A percentile compares a stretch with the other conserved stretches of the same genome.
These are phyloP conservation scores for Petrocephalus sullivani DNA, from an alignment of 2,797 vertebrate genomes.

Conservation along the genomic window DNA sequence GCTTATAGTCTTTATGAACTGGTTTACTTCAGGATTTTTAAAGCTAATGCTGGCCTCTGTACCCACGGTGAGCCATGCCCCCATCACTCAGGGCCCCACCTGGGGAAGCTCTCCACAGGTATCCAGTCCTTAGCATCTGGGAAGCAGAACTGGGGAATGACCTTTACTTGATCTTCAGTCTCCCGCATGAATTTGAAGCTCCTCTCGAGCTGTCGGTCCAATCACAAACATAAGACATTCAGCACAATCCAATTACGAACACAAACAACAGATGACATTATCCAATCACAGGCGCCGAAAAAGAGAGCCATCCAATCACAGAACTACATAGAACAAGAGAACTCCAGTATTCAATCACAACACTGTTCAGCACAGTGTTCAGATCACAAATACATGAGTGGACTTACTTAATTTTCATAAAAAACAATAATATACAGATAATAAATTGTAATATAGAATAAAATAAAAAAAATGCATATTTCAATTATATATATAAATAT, in stretches of 20 bases:
- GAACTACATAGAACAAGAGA: neutral
- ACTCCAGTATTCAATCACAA: neutral
- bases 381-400: neutral
- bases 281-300: neutral
- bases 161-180: constrained; percentile 81
- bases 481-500: neutral
- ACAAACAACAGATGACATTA: too few species aligned
- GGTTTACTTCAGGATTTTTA: neutral
- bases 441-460: neutral
- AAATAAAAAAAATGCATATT: neutral
- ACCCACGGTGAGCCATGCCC: neutral
- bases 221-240: neutral
- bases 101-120: constrained; percentile 72
- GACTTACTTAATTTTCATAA: neutral
- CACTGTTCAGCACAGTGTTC: too few species aligned
- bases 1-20: neutral
- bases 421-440: neutral
- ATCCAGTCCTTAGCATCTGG: constrained; percentile 81
- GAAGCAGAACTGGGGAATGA: constrained; percentile 86
- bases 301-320: neutral
- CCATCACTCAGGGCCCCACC: constrained; percentile 50
- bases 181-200: constrained; percentile 82
- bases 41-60: neutral
- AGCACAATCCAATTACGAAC: neutral
- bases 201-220: constrained; percentile 66